Base-by-base conservation (phyloP, 2,113 vertebrate species). In the Prinia subflava region DNA sequence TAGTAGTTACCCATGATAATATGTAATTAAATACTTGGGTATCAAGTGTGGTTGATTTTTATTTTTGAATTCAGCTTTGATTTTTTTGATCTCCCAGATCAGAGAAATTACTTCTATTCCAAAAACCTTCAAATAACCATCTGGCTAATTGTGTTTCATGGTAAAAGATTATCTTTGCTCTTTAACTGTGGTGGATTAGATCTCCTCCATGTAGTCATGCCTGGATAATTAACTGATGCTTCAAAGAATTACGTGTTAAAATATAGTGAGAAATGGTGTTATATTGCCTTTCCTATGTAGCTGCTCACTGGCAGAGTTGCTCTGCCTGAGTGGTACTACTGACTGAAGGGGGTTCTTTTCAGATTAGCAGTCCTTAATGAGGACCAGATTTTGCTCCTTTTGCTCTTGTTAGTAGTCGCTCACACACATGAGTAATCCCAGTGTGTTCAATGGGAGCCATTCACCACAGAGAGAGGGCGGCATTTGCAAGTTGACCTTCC, bases 71-170 rank as follows among this genome's bases (percentile, higher is more conserved):
- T 88, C 53, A 33, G 81, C 62, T 57, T 87, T 94, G 49, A 82
- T 83, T 89, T 90, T 90, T 87, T 76, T 65, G 50, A 81, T 65
- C 83, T 86, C 52, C 14, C 31, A 65, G 35, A 60, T 84, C 57
- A 44, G 80, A 91, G 35, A 82, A 96, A 96, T 78, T 85, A 47
- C 79, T 92, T 60, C 71, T 57, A 33, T 89, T 76, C 67, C 73
- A 91, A 74, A 96, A 95, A n/a, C n/a, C 39, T 95, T 83, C 83
- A 68, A 92, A 77, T 94, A 92, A 89, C 83, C 64, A 89, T 88
- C 68, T 97, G 83, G 63, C 50, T 95, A 92, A 93, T 87, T 94
- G 65, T 76, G 50, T 91, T 94, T 84, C 64, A 57, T 41, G 57
- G 63, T 83, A 42, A 53, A 87, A 93, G 76, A 89, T 91, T 86